These are phyloP conservation scores for Garra rufa DNA, from an alignment of 2,113 vertebrate species.

Conservation along the genomic window DNA sequence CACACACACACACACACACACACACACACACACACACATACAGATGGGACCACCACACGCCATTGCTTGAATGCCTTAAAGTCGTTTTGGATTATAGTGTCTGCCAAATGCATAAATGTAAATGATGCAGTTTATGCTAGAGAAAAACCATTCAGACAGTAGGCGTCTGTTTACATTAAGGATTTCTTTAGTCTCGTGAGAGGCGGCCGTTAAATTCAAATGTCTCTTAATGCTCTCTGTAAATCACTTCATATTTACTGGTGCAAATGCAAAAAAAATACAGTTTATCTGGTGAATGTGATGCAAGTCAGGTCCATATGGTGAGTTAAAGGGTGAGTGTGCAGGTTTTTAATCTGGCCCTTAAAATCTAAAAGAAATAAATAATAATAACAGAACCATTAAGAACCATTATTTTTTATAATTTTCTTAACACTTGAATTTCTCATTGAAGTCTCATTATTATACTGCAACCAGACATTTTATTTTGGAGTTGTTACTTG, in stretches of 20 bases:
- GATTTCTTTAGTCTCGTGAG: not conserved
- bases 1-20: not conserved
- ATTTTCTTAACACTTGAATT: not conserved
- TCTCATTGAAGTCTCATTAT: not conserved
- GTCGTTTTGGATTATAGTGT: not conserved
- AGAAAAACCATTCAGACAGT: not conserved
- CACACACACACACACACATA: not conserved
- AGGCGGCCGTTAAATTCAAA: not conserved
- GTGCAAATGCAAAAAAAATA: not conserved
- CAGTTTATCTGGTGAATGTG: not conserved
- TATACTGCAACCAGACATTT: not conserved
- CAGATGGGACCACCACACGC: not conserved
- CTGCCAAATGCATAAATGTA: conserved; percentile 11
- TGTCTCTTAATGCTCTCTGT: not conserved
- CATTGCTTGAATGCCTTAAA: not conserved
- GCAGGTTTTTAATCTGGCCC: not conserved
- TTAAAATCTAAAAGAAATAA: not conserved
- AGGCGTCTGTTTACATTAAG: not conserved
- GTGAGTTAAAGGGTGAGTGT: not conserved
- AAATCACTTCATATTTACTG: not conserved
- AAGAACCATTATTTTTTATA: too few species aligned
- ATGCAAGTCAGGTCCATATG: not conserved
- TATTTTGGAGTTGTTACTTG: not conserved
- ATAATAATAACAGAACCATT: too few species aligned
- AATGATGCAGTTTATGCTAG: not conserved